Percentiles rank a stretch among this genome's conserved stretches.
Evolutionary conservation across 2,113 vertebrate genomes (phyloP).

Genomic region (Serilophus lunatus): DNA sequence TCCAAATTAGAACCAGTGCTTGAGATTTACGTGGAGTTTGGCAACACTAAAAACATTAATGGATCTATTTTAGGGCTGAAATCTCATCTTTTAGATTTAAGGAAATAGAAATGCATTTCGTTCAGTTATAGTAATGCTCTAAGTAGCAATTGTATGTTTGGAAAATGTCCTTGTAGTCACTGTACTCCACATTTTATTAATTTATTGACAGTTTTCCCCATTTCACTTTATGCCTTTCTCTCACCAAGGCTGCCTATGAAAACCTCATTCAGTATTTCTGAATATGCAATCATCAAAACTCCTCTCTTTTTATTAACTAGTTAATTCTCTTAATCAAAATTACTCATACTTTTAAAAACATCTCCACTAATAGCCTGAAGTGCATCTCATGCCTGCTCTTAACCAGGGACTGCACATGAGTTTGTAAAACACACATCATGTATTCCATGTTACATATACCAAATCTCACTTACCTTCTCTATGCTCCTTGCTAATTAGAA

Average conservation of each 20-base stretch:
- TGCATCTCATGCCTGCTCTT: not conserved
- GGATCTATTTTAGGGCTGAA: not conserved
- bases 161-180: not conserved
- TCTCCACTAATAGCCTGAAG: not conserved
- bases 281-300: rapidly evolving
- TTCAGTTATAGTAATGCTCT: not conserved
- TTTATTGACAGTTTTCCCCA: not conserved
- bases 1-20: not conserved
- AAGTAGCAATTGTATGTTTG: not conserved
- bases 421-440: not conserved
- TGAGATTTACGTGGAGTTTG: rapidly evolving
- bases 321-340: not conserved
- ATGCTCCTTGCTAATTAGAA: not conserved
- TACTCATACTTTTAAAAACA: not conserved
- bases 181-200: rapidly evolving
- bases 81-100: not conserved
- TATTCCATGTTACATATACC: not conserved
- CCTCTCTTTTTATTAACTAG: not conserved
- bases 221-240: not conserved
- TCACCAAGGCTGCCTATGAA: not conserved
- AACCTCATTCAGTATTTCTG: not conserved
- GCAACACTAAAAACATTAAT: not conserved
- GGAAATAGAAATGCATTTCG: not conserved
- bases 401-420: rapidly evolving
- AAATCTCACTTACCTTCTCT: not conserved